These are phyloP conservation scores for Alectoris magna DNA, from an alignment of 2,797 vertebrate species.

Conservation along the genomic window DNA sequence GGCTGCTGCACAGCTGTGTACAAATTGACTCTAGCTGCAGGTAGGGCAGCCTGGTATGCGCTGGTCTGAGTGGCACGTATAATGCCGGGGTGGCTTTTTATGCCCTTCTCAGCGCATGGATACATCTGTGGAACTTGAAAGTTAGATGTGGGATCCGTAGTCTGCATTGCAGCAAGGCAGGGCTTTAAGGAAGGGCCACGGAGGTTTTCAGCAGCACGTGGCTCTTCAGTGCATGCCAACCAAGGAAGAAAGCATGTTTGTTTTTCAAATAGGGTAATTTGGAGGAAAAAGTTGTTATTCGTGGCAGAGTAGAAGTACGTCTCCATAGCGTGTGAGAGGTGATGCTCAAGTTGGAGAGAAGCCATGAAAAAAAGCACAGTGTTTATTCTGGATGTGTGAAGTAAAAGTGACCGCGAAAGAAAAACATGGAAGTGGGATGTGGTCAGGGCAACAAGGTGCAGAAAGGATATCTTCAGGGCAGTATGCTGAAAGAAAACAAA, in stretches of 20 bases:
- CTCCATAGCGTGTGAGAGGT: not conserved
- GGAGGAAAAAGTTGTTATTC: not conserved
- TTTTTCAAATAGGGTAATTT: not conserved
- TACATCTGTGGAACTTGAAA: not conserved
- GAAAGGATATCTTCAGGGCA: conserved; percentile 17
- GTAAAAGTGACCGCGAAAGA: not conserved
- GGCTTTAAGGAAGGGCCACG: not conserved
- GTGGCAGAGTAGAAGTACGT: not conserved
- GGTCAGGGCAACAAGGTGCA: conserved; percentile 2
- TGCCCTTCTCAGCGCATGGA: fast-evolving
- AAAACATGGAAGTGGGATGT: not conserved
- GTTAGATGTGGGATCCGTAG: not conserved
- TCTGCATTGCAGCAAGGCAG: not conserved
- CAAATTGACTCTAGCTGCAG: not conserved
- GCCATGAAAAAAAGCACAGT: not conserved
- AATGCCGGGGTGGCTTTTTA: not conserved
- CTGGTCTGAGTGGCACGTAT: not conserved
- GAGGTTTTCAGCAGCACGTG: not conserved
- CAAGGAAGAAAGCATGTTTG: not conserved
- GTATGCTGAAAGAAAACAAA: not conserved
- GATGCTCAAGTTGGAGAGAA: not conserved
- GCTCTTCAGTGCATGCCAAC: not conserved
- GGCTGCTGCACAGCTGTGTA: not conserved
- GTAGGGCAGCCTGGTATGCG: not conserved
- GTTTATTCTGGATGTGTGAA: not conserved